These are phyloP conservation scores for Siniperca obscura DNA, from an alignment of 2,797 vertebrate genomes.

Conservation along the genomic window DNA sequence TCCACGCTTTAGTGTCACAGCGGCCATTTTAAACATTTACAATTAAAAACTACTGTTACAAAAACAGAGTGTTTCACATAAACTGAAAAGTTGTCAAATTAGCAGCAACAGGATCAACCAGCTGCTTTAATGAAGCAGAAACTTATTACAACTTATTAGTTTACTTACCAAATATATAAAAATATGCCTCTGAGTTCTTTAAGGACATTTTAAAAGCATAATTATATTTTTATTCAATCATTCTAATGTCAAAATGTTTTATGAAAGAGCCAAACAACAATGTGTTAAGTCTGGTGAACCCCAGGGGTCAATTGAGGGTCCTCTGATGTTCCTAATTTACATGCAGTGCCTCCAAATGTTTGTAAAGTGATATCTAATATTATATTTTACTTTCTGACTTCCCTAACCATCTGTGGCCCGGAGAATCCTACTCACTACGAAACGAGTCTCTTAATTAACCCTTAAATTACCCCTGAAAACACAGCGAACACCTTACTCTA, in stretches of 20 bases:
- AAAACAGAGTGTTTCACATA: background rate
- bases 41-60: background rate
- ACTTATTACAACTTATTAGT: background rate
- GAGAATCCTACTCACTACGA: background rate
- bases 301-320: background rate
- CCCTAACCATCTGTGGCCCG: background rate
- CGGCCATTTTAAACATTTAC: background rate
- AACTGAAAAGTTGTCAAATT: background rate
- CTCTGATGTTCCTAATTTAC: background rate
- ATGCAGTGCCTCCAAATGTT: background rate
- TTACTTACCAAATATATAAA: constrained; percentile 11
- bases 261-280: background rate
- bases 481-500: background rate
- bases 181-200: background rate
- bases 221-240: background rate
- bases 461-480: background rate
- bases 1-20: background rate
- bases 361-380: background rate
- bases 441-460: background rate
- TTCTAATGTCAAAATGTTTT: background rate
- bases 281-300: background rate
- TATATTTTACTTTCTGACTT: background rate
- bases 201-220: background rate
- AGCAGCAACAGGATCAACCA: background rate
- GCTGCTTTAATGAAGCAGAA: background rate